Evolutionary conservation across 2,113 vertebrate species (phyloP).

Genomic region (Rutilus rutilus): DNA sequence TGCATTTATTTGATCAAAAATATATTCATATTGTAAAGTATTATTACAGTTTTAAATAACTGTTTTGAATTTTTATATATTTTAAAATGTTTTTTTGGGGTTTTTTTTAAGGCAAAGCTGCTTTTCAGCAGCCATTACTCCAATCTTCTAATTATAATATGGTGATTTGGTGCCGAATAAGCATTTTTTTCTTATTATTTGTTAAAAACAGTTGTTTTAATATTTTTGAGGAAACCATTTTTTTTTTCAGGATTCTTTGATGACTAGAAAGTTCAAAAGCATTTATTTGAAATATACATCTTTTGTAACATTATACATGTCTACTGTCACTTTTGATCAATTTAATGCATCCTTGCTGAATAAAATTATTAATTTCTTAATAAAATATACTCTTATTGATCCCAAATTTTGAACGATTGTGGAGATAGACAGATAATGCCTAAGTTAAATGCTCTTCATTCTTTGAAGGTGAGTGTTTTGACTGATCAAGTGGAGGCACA

Average conservation of each 20-base stretch:
- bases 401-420: neutral
- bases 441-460: neutral
- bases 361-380: neutral
- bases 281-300: neutral
- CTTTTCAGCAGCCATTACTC: neutral
- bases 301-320: neutral
- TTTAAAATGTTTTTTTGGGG: neutral
- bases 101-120: neutral
- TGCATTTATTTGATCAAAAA: neutral
- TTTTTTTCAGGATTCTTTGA: neutral
- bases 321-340: neutral
- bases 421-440: neutral
- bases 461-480: conserved; percentile 90
- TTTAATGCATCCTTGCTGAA: neutral
- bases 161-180: neutral
- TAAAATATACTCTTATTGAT: neutral
- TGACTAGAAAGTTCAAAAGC: neutral
- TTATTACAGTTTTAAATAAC: neutral
- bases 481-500: conserved; percentile 98
- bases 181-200: neutral
- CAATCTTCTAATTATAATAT: neutral
- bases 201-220: neutral
- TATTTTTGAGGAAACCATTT: neutral
- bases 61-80: neutral
- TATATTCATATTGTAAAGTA: neutral